phyloP scores from a whole-genome alignment of 2,888 invertebrate genomes.

The Eupithecia dodoneata region DNA sequence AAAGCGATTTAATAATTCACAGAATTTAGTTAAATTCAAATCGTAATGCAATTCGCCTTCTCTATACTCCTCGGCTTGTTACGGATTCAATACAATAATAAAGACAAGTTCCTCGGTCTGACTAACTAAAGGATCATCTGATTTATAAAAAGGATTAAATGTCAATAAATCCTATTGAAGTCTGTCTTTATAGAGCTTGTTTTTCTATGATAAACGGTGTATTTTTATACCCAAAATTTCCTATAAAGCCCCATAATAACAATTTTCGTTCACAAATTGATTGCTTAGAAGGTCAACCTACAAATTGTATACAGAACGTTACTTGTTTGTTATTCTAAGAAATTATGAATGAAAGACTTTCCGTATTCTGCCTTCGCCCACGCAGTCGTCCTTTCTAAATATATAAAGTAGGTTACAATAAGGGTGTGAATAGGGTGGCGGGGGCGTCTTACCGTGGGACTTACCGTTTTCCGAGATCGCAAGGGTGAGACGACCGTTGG shows the following conservation, averaged over 20 bases:
- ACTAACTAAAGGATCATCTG: too few species aligned
- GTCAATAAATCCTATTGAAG: neutral
- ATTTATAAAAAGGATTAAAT: neutral
- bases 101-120: neutral
- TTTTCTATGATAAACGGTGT: neutral
- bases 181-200: neutral
- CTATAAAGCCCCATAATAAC: neutral
- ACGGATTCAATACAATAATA: neutral
- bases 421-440: slow-evolving; percentile 57
- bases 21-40: too few species aligned
- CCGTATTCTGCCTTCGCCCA: slow-evolving; percentile 38
- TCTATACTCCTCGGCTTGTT: too few species aligned
- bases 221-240: neutral
- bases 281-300: neutral
- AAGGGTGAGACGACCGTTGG: slow-evolving; percentile 78
- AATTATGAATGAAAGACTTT: slow-evolving; percentile 8
- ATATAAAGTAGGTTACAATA: slow-evolving; percentile 59
- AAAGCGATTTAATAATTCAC: too few species aligned
- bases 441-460: slow-evolving; percentile 80
- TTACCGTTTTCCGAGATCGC: slow-evolving; percentile 79
- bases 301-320: neutral
- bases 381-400: slow-evolving; percentile 35
- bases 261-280: neutral
- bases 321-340: slow-evolving; percentile 6
- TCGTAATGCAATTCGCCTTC: too few species aligned